These are phyloP conservation scores for Channallabes apus DNA, from an alignment of 2,797 vertebrate species.

Conservation along the genomic window DNA sequence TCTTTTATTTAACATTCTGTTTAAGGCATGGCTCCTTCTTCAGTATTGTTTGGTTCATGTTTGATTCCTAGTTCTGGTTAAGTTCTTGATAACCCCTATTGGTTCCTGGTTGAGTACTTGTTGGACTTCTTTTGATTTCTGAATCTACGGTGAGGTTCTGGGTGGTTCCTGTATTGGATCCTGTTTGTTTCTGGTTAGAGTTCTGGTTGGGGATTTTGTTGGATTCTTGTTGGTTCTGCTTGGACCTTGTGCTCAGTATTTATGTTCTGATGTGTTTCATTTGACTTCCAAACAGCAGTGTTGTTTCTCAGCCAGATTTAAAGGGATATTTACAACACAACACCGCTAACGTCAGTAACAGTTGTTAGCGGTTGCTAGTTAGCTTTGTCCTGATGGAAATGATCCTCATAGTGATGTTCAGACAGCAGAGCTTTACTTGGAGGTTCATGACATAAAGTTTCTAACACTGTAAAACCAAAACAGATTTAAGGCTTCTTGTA, in stretches of 20 bases:
- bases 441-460: background rate
- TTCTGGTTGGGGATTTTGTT: background rate
- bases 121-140: background rate
- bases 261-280: background rate
- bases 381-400: background rate
- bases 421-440: background rate
- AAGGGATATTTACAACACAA: background rate
- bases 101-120: too few relatives aligned
- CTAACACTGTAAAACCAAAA: background rate
- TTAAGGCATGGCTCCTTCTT: background rate
- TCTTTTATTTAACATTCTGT: too few relatives aligned
- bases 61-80: background rate
- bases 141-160: background rate
- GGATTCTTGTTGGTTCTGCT: background rate
- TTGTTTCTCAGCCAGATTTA: background rate
- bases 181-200: background rate
- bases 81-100: too few relatives aligned
- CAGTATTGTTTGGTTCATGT: too few relatives aligned
- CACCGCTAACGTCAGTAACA: background rate
- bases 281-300: background rate
- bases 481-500: background rate
- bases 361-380: background rate
- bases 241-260: background rate
- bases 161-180: background rate
- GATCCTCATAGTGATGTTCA: background rate